Percentiles rank a stretch among this genome's conserved stretches.
These are phyloP conservation scores for Lonchura striata DNA, from an alignment of 2,113 vertebrate species.

Conservation along the genomic window DNA sequence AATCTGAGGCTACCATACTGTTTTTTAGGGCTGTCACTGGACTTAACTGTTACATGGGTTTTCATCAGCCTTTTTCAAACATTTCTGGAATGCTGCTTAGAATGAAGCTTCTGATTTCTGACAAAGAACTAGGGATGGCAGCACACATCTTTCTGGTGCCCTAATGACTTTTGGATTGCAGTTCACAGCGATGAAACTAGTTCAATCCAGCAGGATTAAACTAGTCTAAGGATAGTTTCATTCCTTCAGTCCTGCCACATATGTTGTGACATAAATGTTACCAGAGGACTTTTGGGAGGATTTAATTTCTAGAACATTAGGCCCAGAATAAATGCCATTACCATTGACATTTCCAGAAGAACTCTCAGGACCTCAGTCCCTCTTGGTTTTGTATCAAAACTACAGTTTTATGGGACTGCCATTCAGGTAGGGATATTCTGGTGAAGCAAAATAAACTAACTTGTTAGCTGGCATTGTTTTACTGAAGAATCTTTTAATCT, in stretches of 20 bases:
- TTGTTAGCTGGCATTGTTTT: not conserved
- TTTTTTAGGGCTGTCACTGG: not conserved
- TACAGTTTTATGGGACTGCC: not conserved
- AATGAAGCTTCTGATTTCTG: not conserved
- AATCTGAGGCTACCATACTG: not conserved
- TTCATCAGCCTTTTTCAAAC: not conserved
- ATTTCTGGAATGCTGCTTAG: not conserved
- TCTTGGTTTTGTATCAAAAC: not conserved
- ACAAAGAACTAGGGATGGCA: not conserved
- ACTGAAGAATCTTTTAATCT: not conserved
- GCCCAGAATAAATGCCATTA: not conserved
- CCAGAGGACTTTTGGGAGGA: not conserved
- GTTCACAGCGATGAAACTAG: not conserved
- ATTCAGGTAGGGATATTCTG: not conserved
- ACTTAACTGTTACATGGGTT: not conserved
- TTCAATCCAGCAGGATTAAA: not conserved
- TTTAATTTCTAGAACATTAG: not conserved
- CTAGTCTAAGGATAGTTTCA: not conserved
- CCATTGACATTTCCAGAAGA: not conserved
- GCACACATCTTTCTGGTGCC: not conserved
- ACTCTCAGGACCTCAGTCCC: not conserved
- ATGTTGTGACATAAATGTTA: not conserved
- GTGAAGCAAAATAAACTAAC: not conserved
- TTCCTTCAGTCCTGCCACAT: not conserved
- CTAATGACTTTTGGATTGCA: not conserved